Evolutionary conservation across 1,140 invertebrate genomes (phyloP), one percentile per base, ranked within the genome.

Genomic region (Calycopis cecrops): DNA sequence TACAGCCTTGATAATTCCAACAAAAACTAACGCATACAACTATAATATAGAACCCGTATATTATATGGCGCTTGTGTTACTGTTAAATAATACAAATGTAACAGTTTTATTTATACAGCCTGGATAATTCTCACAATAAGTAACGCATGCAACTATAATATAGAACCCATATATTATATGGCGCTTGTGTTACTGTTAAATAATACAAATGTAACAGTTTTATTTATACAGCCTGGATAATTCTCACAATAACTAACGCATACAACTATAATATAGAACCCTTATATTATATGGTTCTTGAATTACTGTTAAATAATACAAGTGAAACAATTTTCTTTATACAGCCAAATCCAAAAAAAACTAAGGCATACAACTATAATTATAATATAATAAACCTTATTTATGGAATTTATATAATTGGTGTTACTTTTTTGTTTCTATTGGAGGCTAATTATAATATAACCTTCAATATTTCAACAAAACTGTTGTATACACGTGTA

Each of bases 21-120:
- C 60, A 60, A 69, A 62, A 63, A 42, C 54, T 65, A 64, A 55
- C 49, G 47, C 49, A n/a, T 48, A 53, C 57, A 54, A 52, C 54
- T 60, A 62, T 57, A 42, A 55, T 53, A 49, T 55, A 51, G 44
- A 64, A 61, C 57, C 60, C 52, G 55, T 60, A 55, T 58, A 60
- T 64, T 42, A 10, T 35, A 35, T 34, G 16, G 17, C 10, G 47
- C 10, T 35, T 51, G 33, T 37, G 35, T 51, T 35, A 12, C 18
- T 9, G 7, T 18, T 28, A 16, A 28, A 28, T 28, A 3, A 28
- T 28, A 28, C 21, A 28, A 28, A 3, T 28, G 21, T 28, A 28
- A 28, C 21, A 28, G 2, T 28, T 28, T 6, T 28, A 2, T 28
- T 28, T 28, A 28, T 28, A 64, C 35, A 57, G 55, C 51, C 51